Base-by-base conservation (phyloP, 2,113 vertebrate genomes). In the Galeopterus variegatus region DNA sequence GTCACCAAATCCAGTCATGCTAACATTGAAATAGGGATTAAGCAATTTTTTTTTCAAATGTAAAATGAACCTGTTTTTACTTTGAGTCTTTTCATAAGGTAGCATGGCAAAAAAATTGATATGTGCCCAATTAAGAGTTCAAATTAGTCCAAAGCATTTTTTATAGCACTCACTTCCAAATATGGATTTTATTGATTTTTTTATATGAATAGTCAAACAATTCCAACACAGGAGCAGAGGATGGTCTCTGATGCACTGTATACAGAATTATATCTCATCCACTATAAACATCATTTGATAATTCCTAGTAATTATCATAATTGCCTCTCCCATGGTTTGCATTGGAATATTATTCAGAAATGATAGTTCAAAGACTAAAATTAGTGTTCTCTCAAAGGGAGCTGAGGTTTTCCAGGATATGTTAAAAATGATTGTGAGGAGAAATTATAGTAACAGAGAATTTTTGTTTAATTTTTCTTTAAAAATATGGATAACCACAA, bases 331-430 rank as follows among this genome's bases (percentile, higher is more conserved):
- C 14, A 26, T 64, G 15, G 56, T 85, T 90, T 85, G 15, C 23
- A 56, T 60, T 80, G 13, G 21, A 65, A 70, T 80, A 31, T 73
- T 56, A 87, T 75, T 87, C 58, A 87, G 60, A 86, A 94, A 94
- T 58, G 81, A 41, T 58, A 14, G 18, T 56, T 50, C 28, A 79
- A 41, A 41, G 41, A 41, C 41, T 41, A 41, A 41, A 41, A 85
- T 81, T 48, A 67, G 33, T 67, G 3, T 1, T 36, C 18, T 94
- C 67, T 75, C 33, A 48, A 36, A 23, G 19, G 23, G 1, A 15
- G 23, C 14, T 73, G n/a, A 58, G 24, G 72, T 81, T 52, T 73
- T 70, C 26, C 48, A 73, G 60, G 50, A 90, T 36, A 56, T 48
- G n/a, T 75, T 79, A 52, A 77, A 36, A 67, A 69, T 0, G 14